Percentiles rank a stretch among this genome's conserved stretches.
Evolutionary conservation across 2,797 vertebrate genomes (phyloP).

Genomic region (Spinibarbus caldwelli): DNA sequence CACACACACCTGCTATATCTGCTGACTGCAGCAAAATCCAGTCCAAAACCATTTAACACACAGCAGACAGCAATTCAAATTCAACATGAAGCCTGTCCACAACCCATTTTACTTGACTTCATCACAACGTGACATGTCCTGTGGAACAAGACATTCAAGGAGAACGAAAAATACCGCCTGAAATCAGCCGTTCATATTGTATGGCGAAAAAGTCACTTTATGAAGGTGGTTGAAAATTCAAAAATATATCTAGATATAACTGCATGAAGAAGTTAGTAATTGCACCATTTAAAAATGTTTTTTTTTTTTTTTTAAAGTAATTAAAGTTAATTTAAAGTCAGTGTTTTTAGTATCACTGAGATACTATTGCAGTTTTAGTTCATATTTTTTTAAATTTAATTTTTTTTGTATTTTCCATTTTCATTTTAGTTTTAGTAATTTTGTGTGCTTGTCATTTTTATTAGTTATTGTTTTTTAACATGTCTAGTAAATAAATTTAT

Average conservation of each 20-base stretch:
- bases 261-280: neutral
- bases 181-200: neutral
- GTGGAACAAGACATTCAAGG: neutral
- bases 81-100: neutral
- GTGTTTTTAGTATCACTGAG: too few species aligned
- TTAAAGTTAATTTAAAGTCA: too few species aligned
- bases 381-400: neutral
- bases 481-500: neutral
- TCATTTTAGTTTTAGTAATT: too few species aligned
- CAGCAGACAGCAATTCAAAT: neutral
- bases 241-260: neutral
- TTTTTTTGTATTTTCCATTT: too few species aligned
- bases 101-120: neutral
- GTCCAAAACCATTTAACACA: conserved; percentile 15
- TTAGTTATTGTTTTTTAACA: neutral
- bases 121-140: neutral
- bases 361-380: too few species aligned
- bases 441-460: neutral
- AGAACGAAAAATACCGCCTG: neutral
- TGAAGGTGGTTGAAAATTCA: neutral
- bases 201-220: neutral
- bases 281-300: too few species aligned
- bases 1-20: conserved; percentile 46
- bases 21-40: conserved; percentile 35
- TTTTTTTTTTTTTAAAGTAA: neutral